Evolutionary conservation across 2,797 vertebrate species (phyloP).

Genomic region (Scolopax bukidnonensis): DNA sequence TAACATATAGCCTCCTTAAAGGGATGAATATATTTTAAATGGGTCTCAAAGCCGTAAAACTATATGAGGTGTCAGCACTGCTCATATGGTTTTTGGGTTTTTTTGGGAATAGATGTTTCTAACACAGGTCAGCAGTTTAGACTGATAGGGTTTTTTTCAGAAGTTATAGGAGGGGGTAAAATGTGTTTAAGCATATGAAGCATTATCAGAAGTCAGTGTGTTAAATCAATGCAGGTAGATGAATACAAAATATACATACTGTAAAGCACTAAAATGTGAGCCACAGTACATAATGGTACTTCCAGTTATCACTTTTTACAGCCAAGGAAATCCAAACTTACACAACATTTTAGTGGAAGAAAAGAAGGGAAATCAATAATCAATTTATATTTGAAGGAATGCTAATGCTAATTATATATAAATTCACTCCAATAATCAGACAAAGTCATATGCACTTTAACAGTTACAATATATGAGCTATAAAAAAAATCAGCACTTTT

Average conservation of each 20-base stretch:
- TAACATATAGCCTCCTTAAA: not conserved
- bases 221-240: not conserved
- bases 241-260: not conserved
- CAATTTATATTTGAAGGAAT: not conserved
- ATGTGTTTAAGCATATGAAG: not conserved
- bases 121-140: not conserved
- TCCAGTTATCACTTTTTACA: not conserved
- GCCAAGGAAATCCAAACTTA: not conserved
- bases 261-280: not conserved
- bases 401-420: not conserved
- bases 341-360: not conserved
- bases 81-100: not conserved
- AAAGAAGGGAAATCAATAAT: not conserved
- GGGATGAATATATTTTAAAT: not conserved
- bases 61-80: not conserved
- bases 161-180: not conserved
- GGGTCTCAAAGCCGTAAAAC: not conserved
- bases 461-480: not conserved
- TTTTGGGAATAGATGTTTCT: not conserved
- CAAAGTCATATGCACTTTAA: not conserved
- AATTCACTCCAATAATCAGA: not conserved
- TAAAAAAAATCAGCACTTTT: not conserved
- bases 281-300: not conserved
- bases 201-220: not conserved
- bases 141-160: not conserved